Conservation (phyloP, 2,797 vertebrate genomes). For the Acestrorhynchus altus region DNA sequence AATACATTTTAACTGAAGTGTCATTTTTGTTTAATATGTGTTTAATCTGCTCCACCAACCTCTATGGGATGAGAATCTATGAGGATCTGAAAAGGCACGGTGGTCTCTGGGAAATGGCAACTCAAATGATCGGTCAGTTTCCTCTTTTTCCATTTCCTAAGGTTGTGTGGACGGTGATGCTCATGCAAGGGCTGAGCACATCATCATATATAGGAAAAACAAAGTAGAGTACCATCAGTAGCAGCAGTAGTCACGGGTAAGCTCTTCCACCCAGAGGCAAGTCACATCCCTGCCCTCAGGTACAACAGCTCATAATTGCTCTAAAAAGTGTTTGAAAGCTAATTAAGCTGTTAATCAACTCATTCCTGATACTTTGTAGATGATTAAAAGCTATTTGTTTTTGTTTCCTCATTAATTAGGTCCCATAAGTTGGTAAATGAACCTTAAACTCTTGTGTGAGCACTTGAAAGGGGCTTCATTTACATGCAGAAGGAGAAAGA, state of each 20-base stretch:
- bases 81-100: no score
- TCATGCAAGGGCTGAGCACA: not conserved
- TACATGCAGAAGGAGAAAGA: constrained; percentile 20
- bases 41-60: no score
- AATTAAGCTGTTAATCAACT: constrained; percentile 51
- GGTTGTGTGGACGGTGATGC: not conserved
- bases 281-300: constrained; percentile 28
- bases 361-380: constrained; percentile 44
- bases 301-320: constrained; percentile 37
- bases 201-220: not conserved
- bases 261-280: constrained; percentile 11
- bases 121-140: no score
- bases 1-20: no score
- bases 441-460: constrained; percentile 29
- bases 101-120: no score
- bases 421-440: constrained; percentile 47
- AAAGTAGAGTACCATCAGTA: not conserved
- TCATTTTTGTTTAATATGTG: no score
- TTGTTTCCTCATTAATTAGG: constrained; percentile 50
- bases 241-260: not conserved
- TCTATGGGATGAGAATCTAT: no score
- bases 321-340: constrained; percentile 44
- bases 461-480: constrained; percentile 31
- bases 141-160: no score
- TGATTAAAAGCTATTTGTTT: constrained; percentile 55